Conservation (phyloP, 2,888 invertebrate genomes). For the Azorinus chamasolen region DNA sequence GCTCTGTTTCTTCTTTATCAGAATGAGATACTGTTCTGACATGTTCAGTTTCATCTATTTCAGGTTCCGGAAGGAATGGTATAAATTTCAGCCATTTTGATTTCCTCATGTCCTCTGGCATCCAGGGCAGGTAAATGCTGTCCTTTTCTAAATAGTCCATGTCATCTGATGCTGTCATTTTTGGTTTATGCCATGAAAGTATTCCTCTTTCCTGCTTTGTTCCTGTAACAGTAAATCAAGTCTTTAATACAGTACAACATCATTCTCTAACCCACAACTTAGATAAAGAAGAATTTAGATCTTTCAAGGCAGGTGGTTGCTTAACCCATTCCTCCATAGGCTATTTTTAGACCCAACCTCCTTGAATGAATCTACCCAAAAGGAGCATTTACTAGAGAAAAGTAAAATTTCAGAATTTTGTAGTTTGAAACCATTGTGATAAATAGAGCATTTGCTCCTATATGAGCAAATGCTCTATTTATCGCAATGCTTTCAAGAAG, state of each 20-base stretch:
- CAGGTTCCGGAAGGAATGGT: conserved; percentile 61
- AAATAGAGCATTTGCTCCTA: too few relatives aligned
- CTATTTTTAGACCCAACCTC: too few relatives aligned
- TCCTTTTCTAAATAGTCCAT: conserved; percentile 36
- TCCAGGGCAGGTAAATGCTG: conserved; percentile 49
- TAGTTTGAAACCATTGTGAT: too few relatives aligned
- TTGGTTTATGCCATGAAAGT: conserved; percentile 56
- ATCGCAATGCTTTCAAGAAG: too few relatives aligned
- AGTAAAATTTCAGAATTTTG: too few relatives aligned
- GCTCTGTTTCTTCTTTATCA: conserved; percentile 29
- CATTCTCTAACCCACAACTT: background rate
- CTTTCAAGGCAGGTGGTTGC: background rate
- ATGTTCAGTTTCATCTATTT: conserved; percentile 2
- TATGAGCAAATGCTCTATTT: too few relatives aligned
- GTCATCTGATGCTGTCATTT: background rate
- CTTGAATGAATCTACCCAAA: too few relatives aligned
- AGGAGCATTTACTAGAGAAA: too few relatives aligned
- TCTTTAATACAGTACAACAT: too few relatives aligned
- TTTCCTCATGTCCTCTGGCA: conserved; percentile 51
- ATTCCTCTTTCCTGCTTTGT: conserved; percentile 71
- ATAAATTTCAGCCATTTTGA: conserved; percentile 59
- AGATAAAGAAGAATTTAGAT: background rate
- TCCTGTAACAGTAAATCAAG: conserved; percentile 48
- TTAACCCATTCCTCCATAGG: too few relatives aligned
- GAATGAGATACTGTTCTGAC: background rate